phyloP scores from a whole-genome alignment of 2,113 vertebrate genomes.

The Pachypanchax playfairii region DNA sequence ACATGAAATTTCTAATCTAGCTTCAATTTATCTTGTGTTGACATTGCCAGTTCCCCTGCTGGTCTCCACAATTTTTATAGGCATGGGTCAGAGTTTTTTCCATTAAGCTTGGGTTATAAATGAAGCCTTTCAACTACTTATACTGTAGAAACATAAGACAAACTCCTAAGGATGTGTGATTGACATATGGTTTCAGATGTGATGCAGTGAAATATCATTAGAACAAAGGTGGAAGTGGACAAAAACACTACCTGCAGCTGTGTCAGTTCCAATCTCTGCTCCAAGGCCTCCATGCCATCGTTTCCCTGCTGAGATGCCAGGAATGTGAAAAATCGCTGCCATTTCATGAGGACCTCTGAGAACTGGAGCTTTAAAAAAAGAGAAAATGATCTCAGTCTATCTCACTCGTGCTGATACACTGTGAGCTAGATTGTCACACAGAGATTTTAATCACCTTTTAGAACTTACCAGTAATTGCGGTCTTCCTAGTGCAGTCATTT shows the following conservation, averaged over 20 bases:
- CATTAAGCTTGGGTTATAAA: neutral
- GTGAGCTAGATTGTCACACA: constrained; percentile 13
- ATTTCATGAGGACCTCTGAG: constrained; percentile 91
- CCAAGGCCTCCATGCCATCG: constrained; percentile 70
- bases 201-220: neutral
- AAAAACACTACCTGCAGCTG: constrained; percentile 82
- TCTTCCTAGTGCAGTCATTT: constrained; percentile 88
- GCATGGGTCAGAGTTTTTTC: neutral
- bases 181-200: neutral
- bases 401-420: neutral
- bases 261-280: constrained; percentile 84
- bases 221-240: neutral
- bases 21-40: neutral
- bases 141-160: neutral
- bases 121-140: neutral
- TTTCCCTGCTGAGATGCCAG: constrained; percentile 85
- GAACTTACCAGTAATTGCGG: constrained; percentile 91
- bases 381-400: neutral
- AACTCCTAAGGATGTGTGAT: neutral
- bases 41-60: neutral
- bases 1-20: neutral
- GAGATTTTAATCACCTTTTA: constrained; percentile 21
- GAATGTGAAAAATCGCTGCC: constrained; percentile 87
- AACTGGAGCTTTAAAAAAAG: constrained; percentile 82
- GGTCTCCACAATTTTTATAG: neutral